A percentile compares a stretch with the other conserved stretches of the same genome.
Evolutionary conservation across 2,797 vertebrate species (phyloP).

Genomic region (Anniella stebbinsi): DNA sequence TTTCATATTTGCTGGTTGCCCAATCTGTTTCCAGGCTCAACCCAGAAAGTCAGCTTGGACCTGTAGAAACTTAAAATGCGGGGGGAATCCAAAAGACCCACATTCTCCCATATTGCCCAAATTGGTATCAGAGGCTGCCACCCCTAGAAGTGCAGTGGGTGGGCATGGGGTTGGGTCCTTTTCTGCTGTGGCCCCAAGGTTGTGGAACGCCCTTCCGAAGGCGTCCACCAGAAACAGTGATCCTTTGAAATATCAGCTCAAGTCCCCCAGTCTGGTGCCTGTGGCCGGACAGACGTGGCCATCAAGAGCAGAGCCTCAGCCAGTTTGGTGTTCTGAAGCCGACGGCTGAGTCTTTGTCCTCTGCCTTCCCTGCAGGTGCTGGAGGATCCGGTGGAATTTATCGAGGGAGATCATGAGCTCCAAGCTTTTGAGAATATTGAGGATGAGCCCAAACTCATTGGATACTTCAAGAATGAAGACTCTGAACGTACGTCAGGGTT

Average conservation of each 20-base stretch:
- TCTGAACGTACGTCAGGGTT: constrained; percentile 83
- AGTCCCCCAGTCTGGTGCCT: neutral
- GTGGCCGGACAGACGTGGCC: too few relatives aligned
- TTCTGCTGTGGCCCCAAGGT: neutral
- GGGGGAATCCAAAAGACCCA: too few relatives aligned
- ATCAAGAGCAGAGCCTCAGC: neutral
- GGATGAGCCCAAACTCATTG: constrained; percentile 90
- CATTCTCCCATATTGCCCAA: neutral
- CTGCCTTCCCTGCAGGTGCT: constrained; percentile 83
- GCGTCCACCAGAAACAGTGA: neutral
- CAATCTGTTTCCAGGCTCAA: neutral
- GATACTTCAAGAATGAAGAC: constrained; percentile 90
- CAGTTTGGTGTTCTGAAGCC: neutral
- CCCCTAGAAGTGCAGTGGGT: neutral
- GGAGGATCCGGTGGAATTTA: constrained; percentile 92
- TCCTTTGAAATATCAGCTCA: neutral
- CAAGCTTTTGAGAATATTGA: constrained; percentile 90
- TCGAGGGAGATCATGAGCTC: constrained; percentile 89
- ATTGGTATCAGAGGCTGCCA: too few relatives aligned
- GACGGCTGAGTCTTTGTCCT: fast-evolving
- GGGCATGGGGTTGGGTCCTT: too few relatives aligned
- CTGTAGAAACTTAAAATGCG: too few relatives aligned
- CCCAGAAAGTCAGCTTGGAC: neutral
- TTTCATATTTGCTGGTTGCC: neutral
- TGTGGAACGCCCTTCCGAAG: too few relatives aligned